Conservation (phyloP, 2,888 invertebrate species). For the Labia minor region DNA sequence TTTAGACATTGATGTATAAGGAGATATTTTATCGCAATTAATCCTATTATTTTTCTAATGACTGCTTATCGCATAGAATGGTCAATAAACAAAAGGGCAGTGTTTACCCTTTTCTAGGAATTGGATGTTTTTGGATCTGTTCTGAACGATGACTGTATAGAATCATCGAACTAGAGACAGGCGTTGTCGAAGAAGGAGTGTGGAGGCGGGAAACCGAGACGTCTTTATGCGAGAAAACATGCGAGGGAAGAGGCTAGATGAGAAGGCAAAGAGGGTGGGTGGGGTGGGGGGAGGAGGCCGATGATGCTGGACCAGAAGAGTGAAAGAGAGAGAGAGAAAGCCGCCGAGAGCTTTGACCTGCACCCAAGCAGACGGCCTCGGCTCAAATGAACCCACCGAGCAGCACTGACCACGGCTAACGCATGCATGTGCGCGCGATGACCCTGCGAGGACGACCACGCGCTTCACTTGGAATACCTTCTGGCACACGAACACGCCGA, state of each 20-base stretch:
- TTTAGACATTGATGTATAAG: neutral
- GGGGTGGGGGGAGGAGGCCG: neutral
- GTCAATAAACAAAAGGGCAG: too few species aligned
- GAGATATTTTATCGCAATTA: neutral
- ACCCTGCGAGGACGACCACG: slow-evolving; percentile 1
- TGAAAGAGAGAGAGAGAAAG: neutral
- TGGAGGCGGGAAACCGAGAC: neutral
- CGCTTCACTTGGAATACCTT: too few species aligned
- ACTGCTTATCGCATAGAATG: too few species aligned
- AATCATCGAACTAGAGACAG: neutral
- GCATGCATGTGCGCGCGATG: neutral
- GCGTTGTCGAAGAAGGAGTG: neutral
- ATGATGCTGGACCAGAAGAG: neutral
- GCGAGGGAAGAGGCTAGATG: neutral
- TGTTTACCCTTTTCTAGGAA: too few species aligned
- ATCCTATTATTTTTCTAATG: neutral
- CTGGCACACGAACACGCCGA: too few species aligned
- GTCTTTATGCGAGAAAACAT: slow-evolving; percentile 7
- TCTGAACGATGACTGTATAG: too few species aligned
- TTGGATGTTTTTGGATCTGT: too few species aligned
- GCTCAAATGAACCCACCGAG: neutral
- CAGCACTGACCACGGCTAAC: slow-evolving; percentile 7
- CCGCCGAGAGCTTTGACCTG: slow-evolving; percentile 5
- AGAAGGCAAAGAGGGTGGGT: too few species aligned
- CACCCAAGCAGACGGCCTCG: slow-evolving; percentile 13